Base-by-base conservation (phyloP, 2,888 invertebrate species). In the Cryptocephalus primarius region DNA sequence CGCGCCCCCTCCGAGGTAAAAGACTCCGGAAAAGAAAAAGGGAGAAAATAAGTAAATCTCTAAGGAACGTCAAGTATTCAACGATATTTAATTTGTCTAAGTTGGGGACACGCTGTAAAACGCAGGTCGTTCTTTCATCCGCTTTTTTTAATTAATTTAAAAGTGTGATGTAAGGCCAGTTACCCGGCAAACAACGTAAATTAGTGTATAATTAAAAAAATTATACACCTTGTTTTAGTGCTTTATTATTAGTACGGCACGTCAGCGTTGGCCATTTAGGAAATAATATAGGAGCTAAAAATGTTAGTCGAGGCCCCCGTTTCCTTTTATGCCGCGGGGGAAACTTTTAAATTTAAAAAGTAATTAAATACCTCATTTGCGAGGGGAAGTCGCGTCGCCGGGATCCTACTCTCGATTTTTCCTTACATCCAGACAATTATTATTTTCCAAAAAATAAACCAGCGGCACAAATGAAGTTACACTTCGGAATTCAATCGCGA, bases 121-220 rank as follows among this genome's bases (percentile, higher is more conserved):
- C 22, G 40, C 40, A 45, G 42, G 10, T 31, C 33, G 41, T 45
- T 45, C 42, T 41, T 40, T 42, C 22, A 22, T 22, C 22, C 22
- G 22, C 6, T 32, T 36, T 45, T 44, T 40, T 13, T 33, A 33
- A 34, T 12, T 46, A 45, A 49, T 44, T 49, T 46, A 49, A 36
- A 46, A 43, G 44, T 32, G 42, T 47, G 49, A 49, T 41, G 39
- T 49, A 49, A 44, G 33, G 49, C 40, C 44, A 47, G 41, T 39
- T 44, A 46, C 13, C 38, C 34, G 33, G 41, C 41, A 44, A 44
- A 48, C 43, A 38, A 36, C 46, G 44, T 43, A 46, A 44, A 49
- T 47, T 44, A 49, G 40, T 47, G 49, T 46, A 49, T 49, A 49
- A 49, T 49, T 46, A 49, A 40, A 47, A 44, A 47, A 49, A 49